phyloP scores from a whole-genome alignment of 1,140 invertebrate genomes.

The Aporrectodea caliginosa region DNA sequence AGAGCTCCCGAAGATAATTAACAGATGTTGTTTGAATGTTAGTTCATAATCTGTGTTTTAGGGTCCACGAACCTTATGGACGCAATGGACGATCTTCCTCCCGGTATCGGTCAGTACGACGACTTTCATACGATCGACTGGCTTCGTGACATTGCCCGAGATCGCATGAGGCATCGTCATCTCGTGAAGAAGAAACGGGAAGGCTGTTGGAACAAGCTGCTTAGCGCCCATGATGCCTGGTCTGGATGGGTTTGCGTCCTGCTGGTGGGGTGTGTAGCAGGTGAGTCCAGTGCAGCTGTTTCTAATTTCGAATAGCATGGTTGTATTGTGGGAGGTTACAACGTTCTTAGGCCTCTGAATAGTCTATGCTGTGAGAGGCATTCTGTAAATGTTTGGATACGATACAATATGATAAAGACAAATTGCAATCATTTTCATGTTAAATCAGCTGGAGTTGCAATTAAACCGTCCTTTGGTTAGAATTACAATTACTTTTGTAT shows the following conservation, averaged over 20 bases:
- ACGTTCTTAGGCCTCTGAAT: not conserved
- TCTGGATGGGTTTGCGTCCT: constrained; percentile 98
- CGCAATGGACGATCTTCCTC: constrained; percentile 69
- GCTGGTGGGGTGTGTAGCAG: constrained; percentile 80
- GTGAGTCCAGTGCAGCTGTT: constrained; percentile 38
- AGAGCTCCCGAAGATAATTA: not conserved
- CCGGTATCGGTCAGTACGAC: constrained; percentile 94
- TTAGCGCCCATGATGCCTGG: constrained; percentile 75
- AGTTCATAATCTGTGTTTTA: constrained; percentile 20
- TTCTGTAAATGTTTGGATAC: not conserved
- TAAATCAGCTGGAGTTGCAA: no score
- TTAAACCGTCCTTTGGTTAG: no score
- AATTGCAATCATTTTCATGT: no score
- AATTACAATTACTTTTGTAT: no score
- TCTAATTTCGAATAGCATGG: not conserved
- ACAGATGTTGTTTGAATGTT: no score
- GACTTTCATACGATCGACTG: constrained; percentile 99
- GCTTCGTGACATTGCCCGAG: constrained; percentile 93
- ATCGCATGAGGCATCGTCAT: constrained; percentile 90
- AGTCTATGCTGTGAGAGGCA: not conserved
- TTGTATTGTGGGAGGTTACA: not conserved
- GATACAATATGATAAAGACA: no score
- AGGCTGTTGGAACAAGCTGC: constrained; percentile 46
- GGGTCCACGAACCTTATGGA: constrained; percentile 52
- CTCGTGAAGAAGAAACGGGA: constrained; percentile 72